Base-by-base conservation (phyloP, 2,888 invertebrate species). In the Geotrupes spiniger region DNA sequence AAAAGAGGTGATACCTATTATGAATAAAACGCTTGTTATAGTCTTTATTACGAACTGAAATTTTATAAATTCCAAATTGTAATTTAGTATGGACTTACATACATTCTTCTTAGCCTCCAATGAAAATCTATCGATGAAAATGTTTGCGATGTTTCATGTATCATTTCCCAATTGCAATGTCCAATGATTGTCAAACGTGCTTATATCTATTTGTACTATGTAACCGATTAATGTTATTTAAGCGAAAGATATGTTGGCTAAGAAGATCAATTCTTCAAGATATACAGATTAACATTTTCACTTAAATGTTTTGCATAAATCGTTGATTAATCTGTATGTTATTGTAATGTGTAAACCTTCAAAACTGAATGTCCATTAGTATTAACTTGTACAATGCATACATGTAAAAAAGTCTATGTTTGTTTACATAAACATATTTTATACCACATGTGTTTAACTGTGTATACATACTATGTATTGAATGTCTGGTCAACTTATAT, bases 11-110 rank as follows among this genome's bases (percentile, higher is more conserved):
- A 48, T 48, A 48, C 42, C 48, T 48, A 37, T 36, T 21, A 33
- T 33, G 33, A 46, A 29, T 48, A 31, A 49, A 43, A 33, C 49
- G 49, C 45, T 49, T 49, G 17, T 27, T 49, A 49, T 49, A 44
- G 31, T 38, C 40, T 45, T 40, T 42, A 15, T 46, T 40, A 40
- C 25, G 26, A 15, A 14, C 40, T 27, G 15, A 33, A 33, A 33
- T 33, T 33, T 26, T 12, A 27, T 26, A 25, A 27, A 40, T n/a
- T 40, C 39, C 12, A 8, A 38, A 38, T 38, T 40, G 27, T 27
- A 40, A 21, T 40, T 40, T 40, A 15, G n/a, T 25, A 40, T 36
- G 33, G 15, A 10, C 10, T 33, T 33, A 11, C 33, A 10, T 29
- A n/a, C 29, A 11, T 29, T 15, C 33, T 33, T 33, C 33, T 33